Percentiles rank a stretch among this genome's conserved stretches.
Evolutionary conservation across 2,888 invertebrate genomes (phyloP).

Genomic region (Celastrina argiolus): DNA sequence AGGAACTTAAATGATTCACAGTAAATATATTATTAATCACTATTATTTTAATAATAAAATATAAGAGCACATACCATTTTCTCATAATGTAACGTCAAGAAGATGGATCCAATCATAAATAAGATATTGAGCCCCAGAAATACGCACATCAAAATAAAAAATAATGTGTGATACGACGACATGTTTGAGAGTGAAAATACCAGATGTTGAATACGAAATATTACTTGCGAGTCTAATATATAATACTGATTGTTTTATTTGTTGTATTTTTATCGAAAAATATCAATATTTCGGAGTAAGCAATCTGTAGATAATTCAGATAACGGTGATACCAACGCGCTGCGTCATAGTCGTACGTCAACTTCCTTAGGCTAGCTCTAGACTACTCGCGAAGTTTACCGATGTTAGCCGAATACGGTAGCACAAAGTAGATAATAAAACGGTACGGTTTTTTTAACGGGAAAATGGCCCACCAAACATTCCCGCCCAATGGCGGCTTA

Average conservation of each 20-base stretch:
- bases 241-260: neutral
- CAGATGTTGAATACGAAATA: neutral
- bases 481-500: too few species aligned
- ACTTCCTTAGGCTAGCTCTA: too few species aligned
- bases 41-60: too few species aligned
- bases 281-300: constrained; percentile 7
- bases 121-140: constrained; percentile 15
- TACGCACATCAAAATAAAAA: constrained; percentile 22
- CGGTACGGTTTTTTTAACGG: neutral
- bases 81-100: constrained; percentile 13
- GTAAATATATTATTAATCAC: too few species aligned
- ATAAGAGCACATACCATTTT: constrained; percentile 14
- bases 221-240: neutral
- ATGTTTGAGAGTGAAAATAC: constrained; percentile 1
- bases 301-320: neutral
- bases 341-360: neutral
- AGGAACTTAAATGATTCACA: neutral
- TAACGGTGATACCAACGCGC: neutral
- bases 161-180: constrained; percentile 14
- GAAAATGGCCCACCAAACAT: too few species aligned
- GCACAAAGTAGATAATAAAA: too few species aligned
- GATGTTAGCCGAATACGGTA: too few species aligned
- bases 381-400: too few species aligned
- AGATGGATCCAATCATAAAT: constrained; percentile 18
- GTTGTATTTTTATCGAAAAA: constrained; percentile 12